Percentiles rank a stretch among this genome's conserved stretches.
Conservation (phyloP, 2,888 invertebrate species). For the Caenorhabditis panamensis region DNA sequence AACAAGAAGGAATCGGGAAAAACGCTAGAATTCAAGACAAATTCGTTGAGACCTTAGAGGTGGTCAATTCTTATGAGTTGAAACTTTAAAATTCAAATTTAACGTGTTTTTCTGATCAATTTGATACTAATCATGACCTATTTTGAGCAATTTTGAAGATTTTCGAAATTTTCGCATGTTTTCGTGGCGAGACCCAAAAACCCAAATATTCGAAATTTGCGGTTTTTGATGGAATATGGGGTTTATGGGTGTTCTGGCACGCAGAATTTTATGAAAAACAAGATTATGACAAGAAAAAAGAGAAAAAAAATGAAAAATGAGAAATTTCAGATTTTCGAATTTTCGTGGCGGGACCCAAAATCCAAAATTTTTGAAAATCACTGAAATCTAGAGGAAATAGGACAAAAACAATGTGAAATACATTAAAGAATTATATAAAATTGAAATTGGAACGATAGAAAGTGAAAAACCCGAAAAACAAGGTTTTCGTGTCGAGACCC, state of each 20-base stretch:
- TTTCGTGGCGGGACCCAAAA: background rate
- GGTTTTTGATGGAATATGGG: background rate
- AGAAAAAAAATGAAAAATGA: background rate
- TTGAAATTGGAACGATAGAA: too few relatives aligned
- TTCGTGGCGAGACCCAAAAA: constrained; percentile 6
- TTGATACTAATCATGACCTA: background rate
- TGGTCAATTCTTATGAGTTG: too few relatives aligned
- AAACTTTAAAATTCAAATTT: background rate
- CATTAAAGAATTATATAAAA: too few relatives aligned
- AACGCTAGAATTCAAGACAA: too few relatives aligned
- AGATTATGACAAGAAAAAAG: too few relatives aligned
- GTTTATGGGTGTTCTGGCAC: background rate
- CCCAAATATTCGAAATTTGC: background rate
- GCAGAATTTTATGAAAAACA: background rate
- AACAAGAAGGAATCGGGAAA: too few relatives aligned
- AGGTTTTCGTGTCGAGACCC: background rate
- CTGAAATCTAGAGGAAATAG: background rate
- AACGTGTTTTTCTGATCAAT: background rate
- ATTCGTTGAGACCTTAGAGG: too few relatives aligned
- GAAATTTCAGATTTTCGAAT: background rate
- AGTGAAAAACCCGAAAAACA: too few relatives aligned
- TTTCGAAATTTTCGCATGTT: background rate
- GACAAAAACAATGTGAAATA: too few relatives aligned
- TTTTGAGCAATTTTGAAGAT: background rate
- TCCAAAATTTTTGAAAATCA: background rate